Evolutionary conservation across 2,888 invertebrate species (phyloP).

Genomic region (Luperina nickerlii): DNA sequence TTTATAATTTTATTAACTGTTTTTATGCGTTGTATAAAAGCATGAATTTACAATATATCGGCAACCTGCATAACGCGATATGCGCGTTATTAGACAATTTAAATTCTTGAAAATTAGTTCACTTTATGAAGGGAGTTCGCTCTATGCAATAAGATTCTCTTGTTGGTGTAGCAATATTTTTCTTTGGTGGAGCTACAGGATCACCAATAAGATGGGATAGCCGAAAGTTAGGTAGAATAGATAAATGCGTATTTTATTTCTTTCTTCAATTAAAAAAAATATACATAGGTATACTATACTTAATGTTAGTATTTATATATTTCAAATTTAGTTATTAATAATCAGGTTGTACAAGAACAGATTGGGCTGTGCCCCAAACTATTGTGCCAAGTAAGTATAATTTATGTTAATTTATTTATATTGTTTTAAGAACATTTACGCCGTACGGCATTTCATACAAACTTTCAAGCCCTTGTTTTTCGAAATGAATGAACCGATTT

Average conservation of each 20-base stretch:
- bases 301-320: background rate
- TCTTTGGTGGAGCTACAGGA: no score
- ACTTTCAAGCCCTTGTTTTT: no score
- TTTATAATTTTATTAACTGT: no score
- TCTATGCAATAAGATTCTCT: background rate
- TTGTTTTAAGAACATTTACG: no score
- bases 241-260: no score
- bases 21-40: background rate
- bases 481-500: no score
- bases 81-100: background rate
- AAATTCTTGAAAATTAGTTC: background rate
- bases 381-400: background rate
- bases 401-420: background rate
- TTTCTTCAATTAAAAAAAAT: background rate
- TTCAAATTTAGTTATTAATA: no score
- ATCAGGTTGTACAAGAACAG: no score
- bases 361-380: no score
- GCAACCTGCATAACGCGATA: slow-evolving; percentile 6
- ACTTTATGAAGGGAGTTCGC: background rate
- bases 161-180: background rate
- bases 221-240: no score
- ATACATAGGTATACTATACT: no score
- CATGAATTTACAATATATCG: background rate
- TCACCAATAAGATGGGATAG: background rate
- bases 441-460: no score